Conservation (phyloP, 2,797 vertebrate genomes). For the Pseudochirops cupreus region DNA sequence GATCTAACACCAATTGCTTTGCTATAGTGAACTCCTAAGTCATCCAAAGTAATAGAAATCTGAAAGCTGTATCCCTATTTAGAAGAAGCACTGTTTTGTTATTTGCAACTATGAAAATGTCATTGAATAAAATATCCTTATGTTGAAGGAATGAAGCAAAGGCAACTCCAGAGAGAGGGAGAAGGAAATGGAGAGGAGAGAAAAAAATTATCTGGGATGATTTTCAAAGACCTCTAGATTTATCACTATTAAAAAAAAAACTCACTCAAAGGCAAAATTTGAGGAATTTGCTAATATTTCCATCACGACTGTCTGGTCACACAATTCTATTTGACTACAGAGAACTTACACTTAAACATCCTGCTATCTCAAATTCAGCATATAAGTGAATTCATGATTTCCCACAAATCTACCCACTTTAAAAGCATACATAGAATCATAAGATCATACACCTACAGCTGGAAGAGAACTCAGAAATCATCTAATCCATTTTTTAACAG, state of each 20-base stretch:
- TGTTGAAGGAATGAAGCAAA: not conserved
- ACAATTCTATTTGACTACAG: not conserved
- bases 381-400: not conserved
- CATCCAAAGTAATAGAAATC: too few relatives aligned
- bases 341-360: not conserved
- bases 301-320: not conserved
- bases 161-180: too few relatives aligned
- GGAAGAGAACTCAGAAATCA: not conserved
- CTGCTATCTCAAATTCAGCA: not conserved
- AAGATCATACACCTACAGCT: not conserved
- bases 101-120: too few relatives aligned
- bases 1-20: too few relatives aligned
- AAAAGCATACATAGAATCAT: not conserved
- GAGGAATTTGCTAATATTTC: not conserved
- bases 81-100: too few relatives aligned
- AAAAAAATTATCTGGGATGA: too few relatives aligned
- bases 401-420: not conserved
- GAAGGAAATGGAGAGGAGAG: not conserved
- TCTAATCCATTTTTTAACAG: not conserved
- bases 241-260: not conserved
- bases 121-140: slow-evolving; percentile 1
- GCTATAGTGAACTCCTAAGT: too few relatives aligned
- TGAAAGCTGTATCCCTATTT: too few relatives aligned
- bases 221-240: not conserved
- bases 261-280: not conserved